These are phyloP conservation scores for Gadopsis bispinosus DNA, from an alignment of 2,797 vertebrate genomes.

Conservation along the genomic window DNA sequence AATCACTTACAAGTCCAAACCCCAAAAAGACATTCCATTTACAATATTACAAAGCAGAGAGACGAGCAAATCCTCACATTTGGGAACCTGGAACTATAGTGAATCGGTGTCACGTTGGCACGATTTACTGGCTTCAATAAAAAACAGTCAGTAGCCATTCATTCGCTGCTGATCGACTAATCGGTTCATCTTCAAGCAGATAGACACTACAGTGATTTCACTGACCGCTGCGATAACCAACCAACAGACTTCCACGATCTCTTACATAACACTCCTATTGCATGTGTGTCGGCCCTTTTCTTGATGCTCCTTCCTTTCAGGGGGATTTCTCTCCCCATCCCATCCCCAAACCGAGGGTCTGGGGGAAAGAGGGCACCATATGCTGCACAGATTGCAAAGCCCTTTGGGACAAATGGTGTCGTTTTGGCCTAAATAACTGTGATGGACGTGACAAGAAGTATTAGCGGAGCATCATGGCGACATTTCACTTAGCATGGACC, in stretches of 20 bases:
- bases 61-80: neutral
- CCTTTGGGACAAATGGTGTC: too few relatives aligned
- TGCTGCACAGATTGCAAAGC: neutral
- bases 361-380: neutral
- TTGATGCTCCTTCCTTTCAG: neutral
- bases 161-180: neutral
- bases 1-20: neutral
- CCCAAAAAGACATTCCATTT: neutral
- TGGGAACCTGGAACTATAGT: neutral
- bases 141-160: neutral
- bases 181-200: neutral
- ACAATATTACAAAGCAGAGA: neutral
- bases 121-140: neutral
- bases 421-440: neutral
- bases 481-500: neutral
- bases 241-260: neutral
- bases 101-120: neutral
- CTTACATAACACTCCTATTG: neutral
- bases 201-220: neutral
- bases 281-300: neutral
- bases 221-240: neutral
- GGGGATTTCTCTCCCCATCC: neutral
- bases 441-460: too few relatives aligned
- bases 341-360: neutral
- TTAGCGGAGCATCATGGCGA: accelerated